These are phyloP conservation scores for Heterocephalus glaber DNA, from an alignment of 2,113 vertebrate genomes.

Conservation along the genomic window DNA sequence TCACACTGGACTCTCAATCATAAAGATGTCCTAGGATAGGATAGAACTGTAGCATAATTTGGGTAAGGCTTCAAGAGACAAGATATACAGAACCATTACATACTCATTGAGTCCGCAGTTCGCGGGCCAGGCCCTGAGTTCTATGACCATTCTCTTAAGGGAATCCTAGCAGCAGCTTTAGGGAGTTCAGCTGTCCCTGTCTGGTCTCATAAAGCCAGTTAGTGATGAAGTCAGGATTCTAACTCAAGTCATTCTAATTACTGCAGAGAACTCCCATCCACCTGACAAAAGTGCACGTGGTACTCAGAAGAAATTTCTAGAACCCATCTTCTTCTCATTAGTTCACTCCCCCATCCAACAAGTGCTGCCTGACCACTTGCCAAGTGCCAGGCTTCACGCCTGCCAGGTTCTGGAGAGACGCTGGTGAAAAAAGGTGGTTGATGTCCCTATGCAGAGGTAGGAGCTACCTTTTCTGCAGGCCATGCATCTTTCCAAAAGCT, in stretches of 20 bases:
- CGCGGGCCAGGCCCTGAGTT: not conserved
- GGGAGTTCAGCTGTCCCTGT: no score
- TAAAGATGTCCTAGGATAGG: not conserved
- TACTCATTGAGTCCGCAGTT: not conserved
- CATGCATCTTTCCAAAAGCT: not conserved
- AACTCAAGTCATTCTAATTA: not conserved
- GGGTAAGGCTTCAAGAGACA: not conserved
- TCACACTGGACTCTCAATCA: not conserved
- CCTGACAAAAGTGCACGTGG: not conserved
- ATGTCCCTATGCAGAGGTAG: not conserved
- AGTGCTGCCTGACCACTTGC: not conserved
- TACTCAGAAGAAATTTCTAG: not conserved
- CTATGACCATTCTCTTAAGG: not conserved
- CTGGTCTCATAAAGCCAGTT: not conserved
- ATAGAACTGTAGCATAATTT: not conserved
- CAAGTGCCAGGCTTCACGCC: not conserved
- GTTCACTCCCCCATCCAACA: not conserved
- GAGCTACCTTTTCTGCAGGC: not conserved
- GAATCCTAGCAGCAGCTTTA: not conserved
- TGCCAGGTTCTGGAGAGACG: not conserved
- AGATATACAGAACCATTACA: not conserved
- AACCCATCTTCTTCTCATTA: not conserved
- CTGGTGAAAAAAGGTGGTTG: not conserved
- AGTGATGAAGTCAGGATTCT: not conserved
- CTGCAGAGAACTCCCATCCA: not conserved